Percentiles rank a stretch among this genome's conserved stretches.
Conservation (phyloP, 2,888 invertebrate species). For the Melipona beecheii region DNA sequence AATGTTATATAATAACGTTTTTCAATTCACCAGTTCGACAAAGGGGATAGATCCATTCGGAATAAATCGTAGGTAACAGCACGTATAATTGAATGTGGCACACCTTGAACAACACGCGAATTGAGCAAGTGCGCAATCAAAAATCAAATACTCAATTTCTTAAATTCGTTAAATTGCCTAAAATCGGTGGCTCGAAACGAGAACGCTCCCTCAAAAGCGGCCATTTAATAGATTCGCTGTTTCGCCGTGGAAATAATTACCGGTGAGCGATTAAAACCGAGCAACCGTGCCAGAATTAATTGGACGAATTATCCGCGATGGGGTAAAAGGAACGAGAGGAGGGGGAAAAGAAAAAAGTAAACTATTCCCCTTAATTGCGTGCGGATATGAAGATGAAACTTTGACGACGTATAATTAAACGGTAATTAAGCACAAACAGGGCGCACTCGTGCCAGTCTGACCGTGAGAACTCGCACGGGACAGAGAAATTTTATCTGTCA, state of each 20-base stretch:
- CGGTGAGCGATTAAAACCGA: conserved; percentile 20
- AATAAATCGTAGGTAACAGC: too few species aligned
- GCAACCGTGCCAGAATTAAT: conserved; percentile 27
- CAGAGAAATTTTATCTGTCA: conserved; percentile 3
- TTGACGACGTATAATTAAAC: conserved; percentile 35
- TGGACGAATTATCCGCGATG: conserved; percentile 27
- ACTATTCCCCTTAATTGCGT: conserved; percentile 25
- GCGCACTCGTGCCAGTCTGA: neutral
- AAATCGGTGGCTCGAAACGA: neutral
- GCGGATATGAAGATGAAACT: conserved; percentile 37
- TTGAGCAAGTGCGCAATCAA: too few species aligned
- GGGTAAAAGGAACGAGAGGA: neutral
- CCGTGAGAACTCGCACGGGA: neutral
- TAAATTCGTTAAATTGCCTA: too few species aligned
- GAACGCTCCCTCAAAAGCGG: conserved; percentile 17
- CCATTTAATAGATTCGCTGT: conserved; percentile 39
- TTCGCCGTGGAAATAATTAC: conserved; percentile 42
- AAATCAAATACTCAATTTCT: too few species aligned
- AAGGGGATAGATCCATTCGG: too few species aligned
- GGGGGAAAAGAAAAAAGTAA: conserved; percentile 7
- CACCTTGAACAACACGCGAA: too few species aligned
- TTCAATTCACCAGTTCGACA: neutral
- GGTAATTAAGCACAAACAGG: conserved; percentile 38
- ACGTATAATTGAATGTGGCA: too few species aligned
- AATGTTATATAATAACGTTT: too few species aligned